Conservation (phyloP, 1,140 invertebrate species). For the Rhynchophorus ferrugineus region DNA sequence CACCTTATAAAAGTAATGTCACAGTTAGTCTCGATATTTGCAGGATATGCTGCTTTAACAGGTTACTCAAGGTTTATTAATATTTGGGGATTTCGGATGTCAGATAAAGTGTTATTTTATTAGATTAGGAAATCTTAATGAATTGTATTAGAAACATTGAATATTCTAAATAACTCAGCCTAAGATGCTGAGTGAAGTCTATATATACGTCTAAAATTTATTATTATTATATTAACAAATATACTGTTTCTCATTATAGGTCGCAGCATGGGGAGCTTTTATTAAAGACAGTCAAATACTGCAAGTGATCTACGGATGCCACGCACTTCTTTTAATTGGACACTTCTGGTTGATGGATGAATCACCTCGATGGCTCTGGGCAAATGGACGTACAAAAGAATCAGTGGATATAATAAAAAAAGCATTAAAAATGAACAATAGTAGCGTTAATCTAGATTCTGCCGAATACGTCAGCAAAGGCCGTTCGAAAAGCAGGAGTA, state of each 20-base stretch:
- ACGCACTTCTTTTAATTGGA: constrained; percentile 61
- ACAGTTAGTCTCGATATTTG: too few relatives aligned
- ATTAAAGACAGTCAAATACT: constrained; percentile 66
- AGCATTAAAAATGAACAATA: constrained; percentile 62
- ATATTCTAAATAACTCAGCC: too few relatives aligned
- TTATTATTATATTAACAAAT: too few relatives aligned
- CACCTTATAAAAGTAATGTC: too few relatives aligned
- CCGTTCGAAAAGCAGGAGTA: constrained; percentile 27
- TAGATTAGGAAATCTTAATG: too few relatives aligned
- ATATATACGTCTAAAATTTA: too few relatives aligned
- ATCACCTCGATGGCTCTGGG: constrained; percentile 72
- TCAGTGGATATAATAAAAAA: constrained; percentile 65
- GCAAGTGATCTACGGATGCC: constrained; percentile 71
- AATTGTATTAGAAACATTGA: too few relatives aligned
- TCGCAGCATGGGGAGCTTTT: constrained; percentile 67
- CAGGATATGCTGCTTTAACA: too few relatives aligned
- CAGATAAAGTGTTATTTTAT: too few relatives aligned
- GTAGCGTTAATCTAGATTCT: constrained; percentile 51
- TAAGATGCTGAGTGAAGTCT: too few relatives aligned
- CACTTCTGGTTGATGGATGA: constrained; percentile 85
- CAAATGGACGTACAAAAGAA: constrained; percentile 62
- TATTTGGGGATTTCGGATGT: too few relatives aligned
- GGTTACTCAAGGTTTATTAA: too few relatives aligned
- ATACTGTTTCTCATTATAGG: constrained; percentile 13
- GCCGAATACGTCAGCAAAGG: constrained; percentile 51